A percentile compares a stretch with the other conserved stretches of the same genome.
phyloP scores from a whole-genome alignment of 1,140 invertebrate species.

The Papilio machaon region DNA sequence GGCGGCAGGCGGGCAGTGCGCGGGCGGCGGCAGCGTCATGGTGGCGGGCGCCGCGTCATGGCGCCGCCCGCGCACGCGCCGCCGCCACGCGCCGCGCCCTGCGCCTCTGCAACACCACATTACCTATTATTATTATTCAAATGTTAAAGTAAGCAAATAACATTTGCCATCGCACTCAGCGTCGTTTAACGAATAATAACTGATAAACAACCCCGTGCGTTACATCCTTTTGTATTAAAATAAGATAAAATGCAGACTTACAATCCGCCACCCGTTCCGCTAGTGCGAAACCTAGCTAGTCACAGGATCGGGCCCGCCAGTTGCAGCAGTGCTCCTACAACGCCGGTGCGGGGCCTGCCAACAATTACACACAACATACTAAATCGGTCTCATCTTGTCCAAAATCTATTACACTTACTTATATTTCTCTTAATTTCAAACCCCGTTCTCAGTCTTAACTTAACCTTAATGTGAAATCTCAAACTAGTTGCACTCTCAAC shows the following conservation, averaged over 20 bases:
- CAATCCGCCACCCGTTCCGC: constrained; percentile 79
- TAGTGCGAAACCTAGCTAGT: constrained; percentile 72
- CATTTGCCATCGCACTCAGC: neutral
- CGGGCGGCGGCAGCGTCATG: constrained; percentile 80
- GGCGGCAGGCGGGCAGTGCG: constrained; percentile 73
- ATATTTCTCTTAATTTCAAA: too few relatives aligned
- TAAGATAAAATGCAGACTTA: constrained; percentile 53
- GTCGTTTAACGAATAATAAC: neutral
- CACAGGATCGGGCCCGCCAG: constrained; percentile 73
- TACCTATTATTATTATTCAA: constrained; percentile 23
- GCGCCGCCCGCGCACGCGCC: constrained; percentile 78
- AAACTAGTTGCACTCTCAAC: neutral
- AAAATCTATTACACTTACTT: too few relatives aligned
- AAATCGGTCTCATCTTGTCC: constrained; percentile 3
- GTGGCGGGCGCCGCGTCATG: constrained; percentile 75
- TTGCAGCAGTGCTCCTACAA: constrained; percentile 71
- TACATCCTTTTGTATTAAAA: neutral
- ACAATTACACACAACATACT: constrained; percentile 35
- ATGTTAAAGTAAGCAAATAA: constrained; percentile 13
- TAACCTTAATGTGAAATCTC: too few relatives aligned
- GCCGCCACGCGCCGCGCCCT: constrained; percentile 79
- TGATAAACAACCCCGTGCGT: neutral
- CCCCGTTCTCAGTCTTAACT: too few relatives aligned
- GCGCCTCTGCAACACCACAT: constrained; percentile 69
- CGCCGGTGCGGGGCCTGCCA: constrained; percentile 71